A percentile compares a stretch with the other conserved stretches of the same genome.
Conservation (phyloP, 2,113 vertebrate genomes). For the Lycaon pictus region DNA sequence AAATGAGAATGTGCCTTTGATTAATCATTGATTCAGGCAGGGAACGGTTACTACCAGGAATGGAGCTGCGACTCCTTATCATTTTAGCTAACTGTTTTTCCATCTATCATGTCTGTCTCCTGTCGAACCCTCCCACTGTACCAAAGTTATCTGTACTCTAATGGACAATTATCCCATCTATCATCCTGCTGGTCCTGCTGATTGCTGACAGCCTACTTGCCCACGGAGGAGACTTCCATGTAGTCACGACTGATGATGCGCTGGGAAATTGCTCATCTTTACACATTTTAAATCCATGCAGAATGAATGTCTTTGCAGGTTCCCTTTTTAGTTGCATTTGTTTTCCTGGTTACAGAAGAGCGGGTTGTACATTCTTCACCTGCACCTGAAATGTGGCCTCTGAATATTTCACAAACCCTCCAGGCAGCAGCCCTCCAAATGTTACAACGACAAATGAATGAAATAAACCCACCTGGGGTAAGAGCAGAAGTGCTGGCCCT, state of each 20-base stretch:
- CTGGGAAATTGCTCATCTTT: constrained; percentile 67
- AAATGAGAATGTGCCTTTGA: constrained; percentile 60
- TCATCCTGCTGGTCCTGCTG: constrained; percentile 59
- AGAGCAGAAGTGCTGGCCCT: not conserved
- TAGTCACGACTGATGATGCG: constrained; percentile 50
- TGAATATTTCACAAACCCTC: constrained; percentile 32
- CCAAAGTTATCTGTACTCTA: constrained; percentile 67
- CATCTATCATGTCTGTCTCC: constrained; percentile 58
- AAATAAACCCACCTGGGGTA: constrained; percentile 40
- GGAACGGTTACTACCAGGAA: constrained; percentile 62
- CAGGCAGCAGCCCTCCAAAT: constrained; percentile 11
- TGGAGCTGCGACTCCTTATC: constrained; percentile 44
- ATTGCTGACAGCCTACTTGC: constrained; percentile 67
- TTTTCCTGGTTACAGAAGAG: constrained; percentile 60
- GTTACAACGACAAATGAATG: constrained; percentile 18
- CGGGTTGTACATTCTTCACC: constrained; percentile 51
- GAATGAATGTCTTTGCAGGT: constrained; percentile 63
- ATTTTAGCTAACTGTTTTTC: constrained; percentile 63
- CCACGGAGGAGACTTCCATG: constrained; percentile 60
- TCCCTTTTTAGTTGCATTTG: constrained; percentile 51
- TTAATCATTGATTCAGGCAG: constrained; percentile 65
- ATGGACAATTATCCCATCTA: constrained; percentile 76
- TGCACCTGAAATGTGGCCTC: constrained; percentile 13
- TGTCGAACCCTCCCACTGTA: constrained; percentile 37
- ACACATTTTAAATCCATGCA: constrained; percentile 57